Percentiles rank a stretch among this genome's conserved stretches.
These are phyloP conservation scores for Oreochromis mossambicus DNA, from an alignment of 2,797 vertebrate species.

Conservation along the genomic window DNA sequence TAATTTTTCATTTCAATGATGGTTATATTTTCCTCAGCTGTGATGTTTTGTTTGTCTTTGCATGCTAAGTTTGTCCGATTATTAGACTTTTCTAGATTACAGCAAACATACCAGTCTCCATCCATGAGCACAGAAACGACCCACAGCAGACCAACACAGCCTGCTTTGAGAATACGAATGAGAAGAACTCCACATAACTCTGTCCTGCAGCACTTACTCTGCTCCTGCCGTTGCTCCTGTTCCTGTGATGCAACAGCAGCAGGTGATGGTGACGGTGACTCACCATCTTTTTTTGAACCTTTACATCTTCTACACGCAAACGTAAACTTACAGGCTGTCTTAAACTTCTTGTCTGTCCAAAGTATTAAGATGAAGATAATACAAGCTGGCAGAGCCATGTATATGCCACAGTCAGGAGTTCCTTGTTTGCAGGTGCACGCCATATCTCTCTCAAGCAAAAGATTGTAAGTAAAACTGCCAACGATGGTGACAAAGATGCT, in stretches of 20 bases:
- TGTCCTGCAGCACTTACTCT: neutral
- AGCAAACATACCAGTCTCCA: neutral
- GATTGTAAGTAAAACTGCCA: neutral
- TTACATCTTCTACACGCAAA: rapidly evolving
- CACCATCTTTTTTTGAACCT: neutral
- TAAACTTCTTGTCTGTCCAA: neutral
- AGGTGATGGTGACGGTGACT: too few species aligned
- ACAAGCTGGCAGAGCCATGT: neutral
- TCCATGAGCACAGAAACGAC: neutral
- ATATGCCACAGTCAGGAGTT: rapidly evolving
- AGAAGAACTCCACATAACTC: rapidly evolving
- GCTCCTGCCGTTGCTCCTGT: too few species aligned
- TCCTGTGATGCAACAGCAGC: too few species aligned
- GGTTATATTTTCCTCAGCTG: neutral
- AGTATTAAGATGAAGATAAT: neutral
- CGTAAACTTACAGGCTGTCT: neutral
- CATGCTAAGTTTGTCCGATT: neutral
- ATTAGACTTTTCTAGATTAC: neutral
- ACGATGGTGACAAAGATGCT: neutral
- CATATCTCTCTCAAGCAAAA: neutral
- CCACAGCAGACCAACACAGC: neutral
- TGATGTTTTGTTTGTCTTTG: neutral
- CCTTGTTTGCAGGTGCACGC: neutral
- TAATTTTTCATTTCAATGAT: neutral
- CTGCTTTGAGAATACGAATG: neutral